A percentile compares a stretch with the other conserved stretches of the same genome.
Evolutionary conservation across 2,888 invertebrate species (phyloP).

Genomic region (Lithosia quadra): DNA sequence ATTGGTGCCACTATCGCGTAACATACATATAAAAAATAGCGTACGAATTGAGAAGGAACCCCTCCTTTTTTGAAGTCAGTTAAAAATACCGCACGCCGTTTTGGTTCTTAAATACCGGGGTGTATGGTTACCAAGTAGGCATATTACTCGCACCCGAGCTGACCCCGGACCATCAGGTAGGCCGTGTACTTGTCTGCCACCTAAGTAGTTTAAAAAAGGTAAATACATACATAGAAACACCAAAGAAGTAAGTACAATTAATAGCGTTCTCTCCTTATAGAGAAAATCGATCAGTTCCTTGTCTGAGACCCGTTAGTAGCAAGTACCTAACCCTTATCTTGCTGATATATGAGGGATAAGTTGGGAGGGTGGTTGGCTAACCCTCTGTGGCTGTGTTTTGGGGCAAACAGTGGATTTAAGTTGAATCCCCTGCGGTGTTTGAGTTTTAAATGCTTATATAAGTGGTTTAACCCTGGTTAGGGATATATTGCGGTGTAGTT

Average conservation of each 20-base stretch:
- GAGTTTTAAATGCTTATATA: slow-evolving; percentile 22
- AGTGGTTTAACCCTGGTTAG: slow-evolving; percentile 11
- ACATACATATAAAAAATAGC: no score
- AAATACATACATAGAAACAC: not conserved
- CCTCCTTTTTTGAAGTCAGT: no score
- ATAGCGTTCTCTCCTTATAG: not conserved
- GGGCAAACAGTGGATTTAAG: slow-evolving; percentile 18
- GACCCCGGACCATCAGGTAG: no score
- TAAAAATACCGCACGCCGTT: no score
- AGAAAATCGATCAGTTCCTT: not conserved
- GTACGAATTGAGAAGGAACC: no score
- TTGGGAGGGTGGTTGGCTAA: slow-evolving; percentile 24
- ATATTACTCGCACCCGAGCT: no score
- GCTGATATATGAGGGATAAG: slow-evolving; percentile 45
- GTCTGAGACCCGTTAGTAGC: not conserved
- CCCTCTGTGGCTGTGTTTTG: slow-evolving; percentile 12
- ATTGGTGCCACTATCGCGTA: no score
- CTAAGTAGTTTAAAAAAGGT: not conserved
- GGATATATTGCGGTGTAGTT: slow-evolving; percentile 14
- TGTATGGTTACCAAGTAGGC: no score
- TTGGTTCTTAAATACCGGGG: no score
- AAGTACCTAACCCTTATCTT: slow-evolving; percentile 38
- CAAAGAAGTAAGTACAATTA: not conserved
- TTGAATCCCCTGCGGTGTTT: slow-evolving; percentile 13
- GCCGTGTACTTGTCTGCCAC: not conserved